phyloP scores from a whole-genome alignment of 2,113 vertebrate genomes.

The Podilymbus podiceps region DNA sequence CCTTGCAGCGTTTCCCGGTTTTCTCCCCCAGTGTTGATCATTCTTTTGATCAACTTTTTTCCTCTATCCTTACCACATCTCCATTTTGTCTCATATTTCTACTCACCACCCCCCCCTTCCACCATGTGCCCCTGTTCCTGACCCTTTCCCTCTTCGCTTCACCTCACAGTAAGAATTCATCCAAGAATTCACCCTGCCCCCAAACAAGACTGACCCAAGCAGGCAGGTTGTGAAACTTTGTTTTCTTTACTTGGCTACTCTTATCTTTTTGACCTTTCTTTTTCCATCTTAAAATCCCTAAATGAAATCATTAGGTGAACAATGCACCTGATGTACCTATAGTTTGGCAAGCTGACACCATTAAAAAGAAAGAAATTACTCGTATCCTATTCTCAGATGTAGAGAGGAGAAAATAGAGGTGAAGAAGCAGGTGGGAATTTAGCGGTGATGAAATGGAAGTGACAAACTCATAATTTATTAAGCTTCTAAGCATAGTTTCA shows the following conservation, averaged over 20 bases:
- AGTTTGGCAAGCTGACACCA: not conserved
- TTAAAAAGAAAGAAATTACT: slow-evolving; percentile 2
- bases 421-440: not conserved
- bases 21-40: not conserved
- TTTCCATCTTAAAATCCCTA: not conserved
- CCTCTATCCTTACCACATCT: not conserved
- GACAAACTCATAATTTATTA: slow-evolving; percentile 20
- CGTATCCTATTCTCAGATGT: not conserved
- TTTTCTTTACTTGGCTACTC: not conserved
- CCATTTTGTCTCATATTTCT: not conserved
- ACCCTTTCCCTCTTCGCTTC: not conserved
- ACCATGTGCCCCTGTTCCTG: not conserved
- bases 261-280: not conserved
- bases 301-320: not conserved
- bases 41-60: not conserved
- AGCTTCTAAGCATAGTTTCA: slow-evolving; percentile 10
- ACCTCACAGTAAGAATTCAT: not conserved
- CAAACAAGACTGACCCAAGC: not conserved
- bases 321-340: not conserved
- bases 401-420: not conserved
- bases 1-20: not conserved
- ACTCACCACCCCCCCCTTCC: not conserved
- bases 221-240: not conserved
- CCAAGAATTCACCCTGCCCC: not conserved
- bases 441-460: not conserved